phyloP scores from a whole-genome alignment of 35 echinoderm and acorn worm genomes.

The Amphiura filiformis region DNA sequence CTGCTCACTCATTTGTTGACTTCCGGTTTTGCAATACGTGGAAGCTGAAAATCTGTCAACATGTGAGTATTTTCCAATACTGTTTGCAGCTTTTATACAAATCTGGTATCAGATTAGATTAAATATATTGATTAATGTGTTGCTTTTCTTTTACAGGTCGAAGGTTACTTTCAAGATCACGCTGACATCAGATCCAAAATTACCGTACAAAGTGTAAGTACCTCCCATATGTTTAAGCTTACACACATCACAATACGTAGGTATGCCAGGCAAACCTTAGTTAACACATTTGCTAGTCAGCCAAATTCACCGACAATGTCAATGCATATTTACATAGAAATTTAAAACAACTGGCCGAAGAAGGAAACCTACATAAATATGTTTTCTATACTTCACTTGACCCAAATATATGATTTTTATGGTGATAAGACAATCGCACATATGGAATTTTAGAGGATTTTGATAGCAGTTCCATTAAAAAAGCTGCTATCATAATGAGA shows the following conservation, averaged over 20 bases:
- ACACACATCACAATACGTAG: background rate
- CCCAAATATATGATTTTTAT: no score
- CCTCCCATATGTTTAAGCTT: background rate
- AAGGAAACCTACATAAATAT: no score
- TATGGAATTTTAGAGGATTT: no score
- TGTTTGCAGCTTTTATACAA: background rate
- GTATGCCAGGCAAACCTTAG: no score
- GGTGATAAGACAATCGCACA: no score
- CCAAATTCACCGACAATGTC: no score
- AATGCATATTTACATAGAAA: no score
- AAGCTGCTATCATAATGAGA: no score
- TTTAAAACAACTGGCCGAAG: no score
- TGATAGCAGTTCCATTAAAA: no score
- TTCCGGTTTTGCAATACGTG: background rate
- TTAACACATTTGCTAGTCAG: no score
- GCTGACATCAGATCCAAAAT: slow-evolving; percentile 92
- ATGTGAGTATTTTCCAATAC: background rate
- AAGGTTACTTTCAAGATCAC: slow-evolving; percentile 98
- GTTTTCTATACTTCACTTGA: no score
- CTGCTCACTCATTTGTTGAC: background rate
- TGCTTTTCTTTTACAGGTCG: slow-evolving; percentile 60
- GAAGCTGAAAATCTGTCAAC: background rate
- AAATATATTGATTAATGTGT: background rate
- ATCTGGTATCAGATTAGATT: background rate
- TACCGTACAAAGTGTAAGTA: slow-evolving; percentile 99